Percentiles rank a stretch among this genome's conserved stretches.
Evolutionary conservation across 1,140 invertebrate genomes (phyloP).

Genomic region (Achatina immaculata): DNA sequence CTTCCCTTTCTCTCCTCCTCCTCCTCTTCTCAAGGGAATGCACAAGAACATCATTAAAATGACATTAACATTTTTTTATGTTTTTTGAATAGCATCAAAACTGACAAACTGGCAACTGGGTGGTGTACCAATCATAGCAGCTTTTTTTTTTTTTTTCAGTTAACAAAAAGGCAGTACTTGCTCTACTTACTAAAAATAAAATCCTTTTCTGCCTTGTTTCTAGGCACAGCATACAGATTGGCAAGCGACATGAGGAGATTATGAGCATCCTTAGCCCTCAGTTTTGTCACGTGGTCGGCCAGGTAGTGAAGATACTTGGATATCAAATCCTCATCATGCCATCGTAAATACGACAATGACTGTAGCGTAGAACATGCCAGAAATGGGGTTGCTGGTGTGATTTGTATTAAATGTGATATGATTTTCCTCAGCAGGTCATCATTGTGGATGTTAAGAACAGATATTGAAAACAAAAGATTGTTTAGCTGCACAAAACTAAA

Average conservation of each 20-base stretch:
- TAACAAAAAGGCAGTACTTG: background rate
- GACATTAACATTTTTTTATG: background rate
- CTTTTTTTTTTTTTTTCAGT: background rate
- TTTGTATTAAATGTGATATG: background rate
- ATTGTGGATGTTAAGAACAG: constrained; percentile 5
- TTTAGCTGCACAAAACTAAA: constrained; percentile 24
- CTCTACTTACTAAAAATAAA: background rate
- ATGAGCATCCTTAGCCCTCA: constrained; percentile 3
- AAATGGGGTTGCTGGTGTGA: background rate
- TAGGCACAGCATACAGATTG: constrained; percentile 3
- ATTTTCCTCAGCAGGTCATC: background rate
- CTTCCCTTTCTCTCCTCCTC: too few relatives aligned
- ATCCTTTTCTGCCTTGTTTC: background rate
- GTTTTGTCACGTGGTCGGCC: background rate
- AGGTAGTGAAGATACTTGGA: background rate
- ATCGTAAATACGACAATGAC: constrained; percentile 26
- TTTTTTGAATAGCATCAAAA: background rate
- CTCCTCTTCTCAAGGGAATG: too few relatives aligned
- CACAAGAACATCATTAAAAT: background rate
- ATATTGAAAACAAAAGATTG: constrained; percentile 19
- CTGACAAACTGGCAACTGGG: background rate
- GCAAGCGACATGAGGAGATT: constrained; percentile 14
- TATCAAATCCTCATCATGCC: constrained; percentile 2
- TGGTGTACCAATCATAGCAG: background rate
- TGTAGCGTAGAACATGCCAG: background rate